Percentiles rank a stretch among this genome's conserved stretches.
Evolutionary conservation across 2,888 invertebrate species (phyloP).

Genomic region (Chrysolina oricalcia): DNA sequence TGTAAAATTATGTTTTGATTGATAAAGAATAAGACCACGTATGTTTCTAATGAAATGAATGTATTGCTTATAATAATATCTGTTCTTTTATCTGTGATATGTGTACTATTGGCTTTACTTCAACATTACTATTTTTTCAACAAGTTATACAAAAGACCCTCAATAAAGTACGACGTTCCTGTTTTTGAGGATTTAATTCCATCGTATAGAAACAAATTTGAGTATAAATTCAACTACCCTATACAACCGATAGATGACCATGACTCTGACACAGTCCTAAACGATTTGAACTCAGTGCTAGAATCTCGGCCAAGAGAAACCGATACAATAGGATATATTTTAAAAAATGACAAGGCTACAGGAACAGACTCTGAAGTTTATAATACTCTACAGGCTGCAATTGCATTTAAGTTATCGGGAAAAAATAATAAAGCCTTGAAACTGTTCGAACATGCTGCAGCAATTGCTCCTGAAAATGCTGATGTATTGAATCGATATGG

Average conservation of each 20-base stretch:
- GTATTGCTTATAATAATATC: conserved; percentile 12
- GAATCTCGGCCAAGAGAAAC: conserved; percentile 56
- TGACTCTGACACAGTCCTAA: conserved; percentile 62
- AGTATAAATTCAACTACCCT: conserved; percentile 55
- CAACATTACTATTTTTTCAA: conserved; percentile 67
- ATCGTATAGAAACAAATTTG: conserved; percentile 57
- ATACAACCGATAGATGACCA: conserved; percentile 56
- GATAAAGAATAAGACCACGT: not conserved
- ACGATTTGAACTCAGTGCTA: conserved; percentile 63
- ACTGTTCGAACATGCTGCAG: conserved; percentile 91
- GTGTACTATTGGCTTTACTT: conserved; percentile 67
- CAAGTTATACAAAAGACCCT: conserved; percentile 59
- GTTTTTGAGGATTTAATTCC: conserved; percentile 69
- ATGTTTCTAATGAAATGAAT: conserved; percentile 7
- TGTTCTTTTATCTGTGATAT: conserved; percentile 67
- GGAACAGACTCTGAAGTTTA: conserved; percentile 82
- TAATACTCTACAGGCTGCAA: conserved; percentile 87
- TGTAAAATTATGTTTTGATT: conserved; percentile 2
- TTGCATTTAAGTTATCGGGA: conserved; percentile 87
- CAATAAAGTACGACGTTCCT: conserved; percentile 63
- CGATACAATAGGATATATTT: conserved; percentile 46
- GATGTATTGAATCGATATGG: conserved; percentile 95
- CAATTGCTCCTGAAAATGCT: conserved; percentile 92
- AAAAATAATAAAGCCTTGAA: conserved; percentile 90
- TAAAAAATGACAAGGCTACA: conserved; percentile 54